Conservation (phyloP, 2,797 vertebrate genomes). For the Muscicapa comitata region DNA sequence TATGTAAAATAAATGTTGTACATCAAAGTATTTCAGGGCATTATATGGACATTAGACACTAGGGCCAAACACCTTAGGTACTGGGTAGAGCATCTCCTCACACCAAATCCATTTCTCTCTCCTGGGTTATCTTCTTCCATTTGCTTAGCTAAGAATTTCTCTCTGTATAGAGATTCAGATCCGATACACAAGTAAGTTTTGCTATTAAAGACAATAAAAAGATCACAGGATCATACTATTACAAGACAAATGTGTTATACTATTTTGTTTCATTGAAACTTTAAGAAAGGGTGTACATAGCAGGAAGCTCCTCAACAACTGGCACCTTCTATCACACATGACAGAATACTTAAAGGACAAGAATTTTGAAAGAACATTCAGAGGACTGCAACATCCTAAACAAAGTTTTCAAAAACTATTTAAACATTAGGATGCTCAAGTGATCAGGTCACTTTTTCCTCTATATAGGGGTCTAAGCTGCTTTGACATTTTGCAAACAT, state of each 20-base stretch:
- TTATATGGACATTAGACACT: conserved; percentile 32
- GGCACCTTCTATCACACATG: neutral
- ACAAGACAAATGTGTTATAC: neutral
- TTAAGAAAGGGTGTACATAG: neutral
- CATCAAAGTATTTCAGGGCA: conserved; percentile 13
- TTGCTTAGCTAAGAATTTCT: conserved; percentile 64
- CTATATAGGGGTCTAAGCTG: neutral
- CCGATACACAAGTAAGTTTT: conserved; percentile 41
- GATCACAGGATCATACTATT: conserved; percentile 36
- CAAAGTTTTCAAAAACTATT: neutral
- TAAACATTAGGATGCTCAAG: neutral
- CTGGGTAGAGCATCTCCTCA: conserved; percentile 58
- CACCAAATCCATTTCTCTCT: conserved; percentile 58
- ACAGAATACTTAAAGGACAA: neutral
- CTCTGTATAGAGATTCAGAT: conserved; percentile 61
- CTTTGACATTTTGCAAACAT: neutral
- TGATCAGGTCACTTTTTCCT: neutral
- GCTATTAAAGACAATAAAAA: conserved; percentile 58
- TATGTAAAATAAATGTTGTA: neutral
- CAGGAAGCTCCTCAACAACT: neutral
- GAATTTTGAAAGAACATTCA: neutral
- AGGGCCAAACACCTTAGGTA: conserved; percentile 52
- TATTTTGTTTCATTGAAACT: neutral
- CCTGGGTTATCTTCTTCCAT: conserved; percentile 49
- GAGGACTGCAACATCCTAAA: neutral